These are phyloP conservation scores for Phrynocephalus versicolor DNA, from an alignment of 2,113 vertebrate genomes.

Conservation along the genomic window DNA sequence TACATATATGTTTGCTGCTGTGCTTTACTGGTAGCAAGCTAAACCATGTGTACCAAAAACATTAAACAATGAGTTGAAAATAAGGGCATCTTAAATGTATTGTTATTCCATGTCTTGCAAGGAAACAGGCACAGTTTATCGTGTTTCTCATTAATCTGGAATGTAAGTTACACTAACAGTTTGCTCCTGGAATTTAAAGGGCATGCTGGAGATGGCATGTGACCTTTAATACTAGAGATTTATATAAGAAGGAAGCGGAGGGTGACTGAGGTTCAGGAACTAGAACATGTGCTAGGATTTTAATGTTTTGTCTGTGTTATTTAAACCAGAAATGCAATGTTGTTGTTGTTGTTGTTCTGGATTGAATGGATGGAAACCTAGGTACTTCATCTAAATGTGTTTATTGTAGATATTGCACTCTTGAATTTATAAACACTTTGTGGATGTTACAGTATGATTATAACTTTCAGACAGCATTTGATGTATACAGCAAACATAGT, in stretches of 20 bases:
- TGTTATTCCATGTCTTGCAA: constrained; percentile 52
- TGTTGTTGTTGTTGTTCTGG: constrained; percentile 2
- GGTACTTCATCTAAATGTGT: constrained; percentile 8
- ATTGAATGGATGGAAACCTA: not conserved
- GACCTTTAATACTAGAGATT: constrained; percentile 69
- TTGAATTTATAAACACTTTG: not conserved
- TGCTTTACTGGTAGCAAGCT: not conserved
- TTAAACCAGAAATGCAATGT: constrained; percentile 48
- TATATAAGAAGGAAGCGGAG: constrained; percentile 64
- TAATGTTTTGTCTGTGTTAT: constrained; percentile 50
- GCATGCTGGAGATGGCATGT: constrained; percentile 68
- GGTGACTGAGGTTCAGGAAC: constrained; percentile 64
- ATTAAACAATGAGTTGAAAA: constrained; percentile 9
- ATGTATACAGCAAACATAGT: not conserved
- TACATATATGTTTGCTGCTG: not conserved
- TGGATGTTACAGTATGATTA: not conserved
- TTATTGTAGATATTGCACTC: not conserved
- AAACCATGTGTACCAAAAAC: constrained; percentile 20
- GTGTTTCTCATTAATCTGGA: constrained; percentile 73
- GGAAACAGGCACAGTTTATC: constrained; percentile 67
- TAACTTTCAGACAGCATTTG: not conserved
- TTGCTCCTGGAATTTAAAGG: constrained; percentile 71
- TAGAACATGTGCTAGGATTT: constrained; percentile 57
- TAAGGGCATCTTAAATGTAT: constrained; percentile 29
- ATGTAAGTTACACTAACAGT: constrained; percentile 68